A percentile compares a stretch with the other conserved stretches of the same genome.
phyloP scores from a whole-genome alignment of 1,140 invertebrate genomes.

The Goniozus legneri region DNA sequence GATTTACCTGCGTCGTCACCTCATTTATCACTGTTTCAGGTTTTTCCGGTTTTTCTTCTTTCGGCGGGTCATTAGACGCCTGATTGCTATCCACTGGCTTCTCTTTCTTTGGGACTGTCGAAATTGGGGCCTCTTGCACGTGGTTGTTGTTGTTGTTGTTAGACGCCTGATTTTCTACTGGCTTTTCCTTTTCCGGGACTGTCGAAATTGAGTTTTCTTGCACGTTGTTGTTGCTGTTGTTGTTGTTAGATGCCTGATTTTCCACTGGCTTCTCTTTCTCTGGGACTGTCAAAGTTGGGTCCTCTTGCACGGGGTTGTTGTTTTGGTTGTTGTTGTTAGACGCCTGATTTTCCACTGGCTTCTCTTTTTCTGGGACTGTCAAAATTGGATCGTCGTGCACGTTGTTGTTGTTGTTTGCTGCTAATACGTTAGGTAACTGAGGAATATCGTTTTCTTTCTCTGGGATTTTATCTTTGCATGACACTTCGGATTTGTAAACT shows the following conservation, averaged over 20 bases:
- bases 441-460: too few relatives aligned
- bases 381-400: neutral
- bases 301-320: neutral
- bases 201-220: neutral
- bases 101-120: neutral
- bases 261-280: neutral
- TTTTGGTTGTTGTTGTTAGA: too few relatives aligned
- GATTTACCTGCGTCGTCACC: too few relatives aligned
- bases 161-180: neutral
- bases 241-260: too few relatives aligned
- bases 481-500: neutral
- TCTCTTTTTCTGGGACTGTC: neutral
- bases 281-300: neutral
- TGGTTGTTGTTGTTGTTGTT: too few relatives aligned
- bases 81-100: neutral
- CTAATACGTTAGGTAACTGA: neutral
- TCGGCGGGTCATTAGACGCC: too few relatives aligned
- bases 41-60: neutral
- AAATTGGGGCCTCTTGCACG: neutral
- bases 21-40: neutral
- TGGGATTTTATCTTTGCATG: too few relatives aligned
- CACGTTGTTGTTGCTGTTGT: too few relatives aligned
- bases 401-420: neutral
- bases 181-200: neutral
- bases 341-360: neutral